phyloP scores from a whole-genome alignment of 2,797 vertebrate species.

The Coluber constrictor region DNA sequence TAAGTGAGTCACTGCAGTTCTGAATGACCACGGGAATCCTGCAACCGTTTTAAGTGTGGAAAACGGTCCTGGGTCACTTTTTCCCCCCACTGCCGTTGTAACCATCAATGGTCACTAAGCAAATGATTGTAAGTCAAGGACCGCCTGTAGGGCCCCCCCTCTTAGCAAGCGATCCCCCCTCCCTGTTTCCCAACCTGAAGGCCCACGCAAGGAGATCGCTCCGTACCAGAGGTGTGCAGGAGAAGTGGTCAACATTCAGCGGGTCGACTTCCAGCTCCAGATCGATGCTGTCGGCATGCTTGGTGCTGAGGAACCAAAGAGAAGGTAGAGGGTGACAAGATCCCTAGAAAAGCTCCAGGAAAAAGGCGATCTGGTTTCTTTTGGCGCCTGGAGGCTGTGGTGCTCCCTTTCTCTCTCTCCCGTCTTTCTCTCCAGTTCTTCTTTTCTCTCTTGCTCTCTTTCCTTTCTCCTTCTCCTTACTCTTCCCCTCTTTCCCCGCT shows the following conservation, averaged over 20 bases:
- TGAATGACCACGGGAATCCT: too few species aligned
- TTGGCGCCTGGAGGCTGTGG: neutral
- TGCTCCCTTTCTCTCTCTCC: too few species aligned
- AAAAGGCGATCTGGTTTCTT: neutral
- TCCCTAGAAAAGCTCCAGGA: neutral
- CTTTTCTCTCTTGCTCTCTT: too few species aligned
- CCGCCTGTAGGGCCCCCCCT: too few species aligned
- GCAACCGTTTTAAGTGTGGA: too few species aligned
- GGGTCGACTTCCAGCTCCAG: conserved; percentile 97
- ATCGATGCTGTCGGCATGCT: conserved; percentile 96
- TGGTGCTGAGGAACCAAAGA: conserved; percentile 76
- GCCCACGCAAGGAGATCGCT: neutral
- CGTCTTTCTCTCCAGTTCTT: too few species aligned
- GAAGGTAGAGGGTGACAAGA: conserved; percentile 5
- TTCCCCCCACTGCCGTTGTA: too few species aligned
- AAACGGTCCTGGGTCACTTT: too few species aligned
- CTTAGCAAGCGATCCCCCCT: neutral
- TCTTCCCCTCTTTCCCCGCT: too few species aligned
- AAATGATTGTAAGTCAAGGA: neutral
- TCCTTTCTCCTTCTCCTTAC: too few species aligned
- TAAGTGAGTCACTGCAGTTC: too few species aligned
- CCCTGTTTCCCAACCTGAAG: accelerated
- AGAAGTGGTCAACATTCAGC: conserved; percentile 98
- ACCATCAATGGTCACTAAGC: too few species aligned
- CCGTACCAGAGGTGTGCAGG: conserved; percentile 96